Evolutionary conservation across 1,140 invertebrate genomes (phyloP), one percentile per base, ranked within the genome.

Genomic region (Lineus longissimus): DNA sequence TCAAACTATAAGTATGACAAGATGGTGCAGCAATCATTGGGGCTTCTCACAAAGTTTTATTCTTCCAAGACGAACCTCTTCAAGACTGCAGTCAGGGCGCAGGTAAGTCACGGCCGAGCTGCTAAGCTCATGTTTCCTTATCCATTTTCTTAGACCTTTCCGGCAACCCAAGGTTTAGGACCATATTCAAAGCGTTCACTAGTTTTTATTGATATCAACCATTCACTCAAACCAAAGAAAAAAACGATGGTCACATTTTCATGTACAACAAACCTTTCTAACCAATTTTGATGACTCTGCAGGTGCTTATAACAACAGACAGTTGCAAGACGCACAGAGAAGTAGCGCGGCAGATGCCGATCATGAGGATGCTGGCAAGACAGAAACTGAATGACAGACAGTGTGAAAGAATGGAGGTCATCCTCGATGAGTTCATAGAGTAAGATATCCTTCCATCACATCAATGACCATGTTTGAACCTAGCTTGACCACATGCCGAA

Each of bases 21-120:
- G 62, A 78, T 81, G 76, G 70, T 79, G 2, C 73, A 70, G 15
- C 74, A 77, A 55, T 73, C 76, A 0, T 55, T 81, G 55, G 73
- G 76, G 45, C 75, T 81, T 22, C 64, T 79, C 7, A 79, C 78
- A 64, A 79, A 77, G 56, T 66, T 78, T 30, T 79, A 79, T 62
- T 81, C 79, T 0, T 78, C 74, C 1, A 75, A 79, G 56, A 73
- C 66, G 62, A 74, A 77, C 64, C 76, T 81, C 70, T 81, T 81
- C 69, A 69, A 70, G 40, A 61, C 77, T 17, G 77, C 79, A 13
- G 64, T 72, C 19, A 70, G 74, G 60, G 77, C 79, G 7, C 77
- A 78, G 72, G 79, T 81, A 64, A 55, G 31, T n/a, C n/a, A n/a
- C n/a, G n/a, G n/a, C n/a, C n/a, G n/a, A n/a, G n/a, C n/a, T 62